phyloP scores from a whole-genome alignment of 2,113 vertebrate genomes.

The Microcebus griseorufus region DNA sequence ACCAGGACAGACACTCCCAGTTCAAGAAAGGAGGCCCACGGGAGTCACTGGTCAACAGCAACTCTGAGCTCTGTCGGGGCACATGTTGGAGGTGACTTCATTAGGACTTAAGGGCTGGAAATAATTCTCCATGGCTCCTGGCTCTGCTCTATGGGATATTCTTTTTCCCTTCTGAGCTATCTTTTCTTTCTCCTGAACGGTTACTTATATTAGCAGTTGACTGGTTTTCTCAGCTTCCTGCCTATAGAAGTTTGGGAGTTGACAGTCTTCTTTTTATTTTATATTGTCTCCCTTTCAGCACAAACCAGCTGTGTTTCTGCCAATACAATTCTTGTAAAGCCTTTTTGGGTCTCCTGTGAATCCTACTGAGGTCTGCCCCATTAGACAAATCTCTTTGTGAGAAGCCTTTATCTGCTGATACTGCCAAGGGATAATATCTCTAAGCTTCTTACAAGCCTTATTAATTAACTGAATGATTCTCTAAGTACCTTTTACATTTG shows the following conservation, averaged over 20 bases:
- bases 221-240: background rate
- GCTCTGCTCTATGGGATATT: background rate
- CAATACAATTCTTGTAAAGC: background rate
- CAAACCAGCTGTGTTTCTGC: background rate
- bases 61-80: background rate
- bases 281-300: background rate
- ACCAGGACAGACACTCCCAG: background rate
- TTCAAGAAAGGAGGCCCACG: background rate
- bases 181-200: background rate
- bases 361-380: background rate
- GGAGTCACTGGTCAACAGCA: background rate
- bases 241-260: background rate
- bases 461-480: background rate
- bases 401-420: background rate
- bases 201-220: background rate
- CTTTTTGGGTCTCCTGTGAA: background rate
- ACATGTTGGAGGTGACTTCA: background rate
- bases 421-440: background rate
- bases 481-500: background rate
- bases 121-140: background rate
- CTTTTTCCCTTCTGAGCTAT: background rate
- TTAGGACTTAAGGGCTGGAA: background rate
- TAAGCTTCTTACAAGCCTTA: background rate
- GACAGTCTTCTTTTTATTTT: background rate
- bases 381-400: background rate